Base-by-base conservation (phyloP, 2,888 invertebrate species). In the Margaritifera margaritifera region DNA sequence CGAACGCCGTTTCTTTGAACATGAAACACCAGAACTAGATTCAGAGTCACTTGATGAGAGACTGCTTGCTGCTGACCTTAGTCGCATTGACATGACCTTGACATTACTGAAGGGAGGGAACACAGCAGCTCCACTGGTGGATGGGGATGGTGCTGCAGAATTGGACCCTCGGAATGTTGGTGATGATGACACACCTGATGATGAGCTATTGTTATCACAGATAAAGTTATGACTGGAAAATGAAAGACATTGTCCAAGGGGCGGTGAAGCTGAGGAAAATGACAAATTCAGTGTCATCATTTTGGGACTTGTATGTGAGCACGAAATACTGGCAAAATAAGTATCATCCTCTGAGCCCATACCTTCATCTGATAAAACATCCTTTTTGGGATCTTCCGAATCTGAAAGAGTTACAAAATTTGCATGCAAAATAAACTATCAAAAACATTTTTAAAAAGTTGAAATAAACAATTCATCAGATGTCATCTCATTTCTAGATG, bases 231-330 rank as follows among this genome's bases (percentile, higher is more conserved):
- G 66, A 64, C 67, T 72, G 25, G 68, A 66, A 58, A 77, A 77
- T 66, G 74, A 74, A 68, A 77, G 77, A 74, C 77, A 72, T 57
- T 77, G 74, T 66, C 67, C 73, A 62, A 73, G 71, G n/a, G 71
- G 77, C 11, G 74, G 77, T 58, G 74, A 72, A 5, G 68, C 68
- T 52, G 75, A 71, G 57, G 71, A 63, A 50, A 79, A 76, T 54
- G 73, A 78, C 54, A 80, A 69, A 54, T 71, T 76, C 25, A 77
- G 65, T 62, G 78, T 79, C 75, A 78, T 78, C 15, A 76, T 77
- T 64, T 31, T 57, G 5, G 74, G 71, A 20, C 73, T 58, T 15
- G 69, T 70, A 64, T 71, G 72, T 60, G 76, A 67, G 68, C 69
- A 69, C 25, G 73, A 71, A 42, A 73, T 63, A 64, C 63, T 65